phyloP scores from a whole-genome alignment of 2,888 invertebrate species.

The Dryobotodes eremita region DNA sequence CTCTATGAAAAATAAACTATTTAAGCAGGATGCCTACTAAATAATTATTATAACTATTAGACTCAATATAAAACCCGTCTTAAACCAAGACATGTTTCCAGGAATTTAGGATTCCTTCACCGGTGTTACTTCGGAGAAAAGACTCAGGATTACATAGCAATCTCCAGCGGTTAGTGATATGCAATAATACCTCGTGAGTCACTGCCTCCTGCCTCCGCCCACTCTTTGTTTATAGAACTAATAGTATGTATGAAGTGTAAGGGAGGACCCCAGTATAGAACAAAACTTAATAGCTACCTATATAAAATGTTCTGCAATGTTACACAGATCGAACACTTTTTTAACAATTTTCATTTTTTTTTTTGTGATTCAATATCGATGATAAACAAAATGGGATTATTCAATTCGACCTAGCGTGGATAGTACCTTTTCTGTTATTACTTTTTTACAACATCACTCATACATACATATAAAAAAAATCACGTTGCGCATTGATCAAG shows the following conservation, averaged over 20 bases:
- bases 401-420: background rate
- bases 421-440: background rate
- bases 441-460: background rate
- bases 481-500: background rate
- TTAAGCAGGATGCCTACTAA: background rate
- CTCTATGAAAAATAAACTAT: background rate
- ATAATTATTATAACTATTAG: background rate
- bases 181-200: background rate
- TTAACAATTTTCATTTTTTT: background rate
- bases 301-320: background rate
- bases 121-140: background rate
- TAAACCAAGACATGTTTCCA: background rate
- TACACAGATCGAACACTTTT: background rate
- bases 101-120: background rate
- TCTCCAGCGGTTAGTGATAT: constrained; percentile 4
- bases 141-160: background rate
- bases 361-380: background rate
- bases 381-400: background rate
- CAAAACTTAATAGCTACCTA: background rate
- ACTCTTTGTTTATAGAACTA: background rate
- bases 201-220: constrained; percentile 45
- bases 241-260: background rate
- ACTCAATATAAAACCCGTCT: background rate
- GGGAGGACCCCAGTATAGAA: background rate
- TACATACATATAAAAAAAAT: background rate